Conservation (phyloP, 2,888 invertebrate species). For the Bellardia bayeri region DNA sequence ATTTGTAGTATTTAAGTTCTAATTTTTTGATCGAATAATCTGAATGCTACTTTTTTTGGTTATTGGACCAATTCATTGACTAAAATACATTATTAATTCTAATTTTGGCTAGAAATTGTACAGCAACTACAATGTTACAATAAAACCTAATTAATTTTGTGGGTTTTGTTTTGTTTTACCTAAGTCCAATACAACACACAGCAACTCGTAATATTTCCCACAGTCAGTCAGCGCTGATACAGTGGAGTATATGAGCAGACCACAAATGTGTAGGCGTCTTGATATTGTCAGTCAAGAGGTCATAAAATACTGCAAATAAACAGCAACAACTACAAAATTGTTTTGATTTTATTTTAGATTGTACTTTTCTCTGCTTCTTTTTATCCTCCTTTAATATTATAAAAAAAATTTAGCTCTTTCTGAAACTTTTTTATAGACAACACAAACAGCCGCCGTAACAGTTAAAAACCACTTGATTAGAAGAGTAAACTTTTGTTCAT, state of each 20-base stretch:
- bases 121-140: slow-evolving; percentile 38
- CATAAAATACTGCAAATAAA: slow-evolving; percentile 74
- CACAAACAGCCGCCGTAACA: neutral
- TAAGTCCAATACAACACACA: slow-evolving; percentile 10
- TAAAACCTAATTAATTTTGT: slow-evolving; percentile 67
- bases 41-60: neutral
- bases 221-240: slow-evolving; percentile 48
- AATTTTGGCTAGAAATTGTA: slow-evolving; percentile 26
- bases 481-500: slow-evolving; percentile 26
- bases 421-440: neutral
- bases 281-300: slow-evolving; percentile 82
- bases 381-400: slow-evolving; percentile 3
- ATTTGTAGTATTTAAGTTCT: neutral
- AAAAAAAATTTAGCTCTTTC: slow-evolving; percentile 17
- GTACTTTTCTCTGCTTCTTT: neutral
- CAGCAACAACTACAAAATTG: slow-evolving; percentile 39
- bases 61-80: neutral
- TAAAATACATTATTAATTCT: slow-evolving; percentile 11
- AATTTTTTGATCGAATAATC: neutral
- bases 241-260: slow-evolving; percentile 33
- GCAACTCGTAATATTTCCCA: slow-evolving; percentile 53
- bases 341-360: slow-evolving; percentile 63
- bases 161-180: neutral
- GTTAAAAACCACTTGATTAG: slow-evolving; percentile 61
- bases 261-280: slow-evolving; percentile 81